Evolutionary conservation across 2,797 vertebrate species (phyloP).

Genomic region (Chelidonichthys spinosus): DNA sequence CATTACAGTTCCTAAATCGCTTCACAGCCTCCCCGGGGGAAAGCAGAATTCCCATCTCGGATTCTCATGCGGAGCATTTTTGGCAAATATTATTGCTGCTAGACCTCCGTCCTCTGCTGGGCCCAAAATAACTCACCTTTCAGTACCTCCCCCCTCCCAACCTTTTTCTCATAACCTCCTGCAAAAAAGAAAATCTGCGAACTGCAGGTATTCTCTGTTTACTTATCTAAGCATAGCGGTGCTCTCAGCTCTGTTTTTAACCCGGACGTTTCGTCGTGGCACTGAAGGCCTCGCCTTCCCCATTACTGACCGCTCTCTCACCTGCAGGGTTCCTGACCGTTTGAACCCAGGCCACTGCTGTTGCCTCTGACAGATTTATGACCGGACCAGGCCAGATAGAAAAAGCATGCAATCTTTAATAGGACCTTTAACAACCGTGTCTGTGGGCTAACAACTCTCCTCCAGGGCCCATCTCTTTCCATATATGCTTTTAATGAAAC

Average conservation of each 20-base stretch:
- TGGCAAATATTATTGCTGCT: constrained; percentile 72
- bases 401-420: constrained; percentile 57
- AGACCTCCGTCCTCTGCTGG: constrained; percentile 60
- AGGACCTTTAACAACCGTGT: constrained; percentile 58
- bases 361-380: constrained; percentile 73
- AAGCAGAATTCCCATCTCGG: constrained; percentile 75
- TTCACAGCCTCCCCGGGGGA: constrained; percentile 63
- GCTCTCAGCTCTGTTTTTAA: constrained; percentile 11
- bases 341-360: constrained; percentile 64
- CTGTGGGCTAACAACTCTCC: constrained; percentile 50
- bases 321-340: constrained; percentile 71
- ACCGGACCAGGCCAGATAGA: constrained; percentile 31
- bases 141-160: constrained; percentile 1
- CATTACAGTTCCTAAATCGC: constrained; percentile 70
- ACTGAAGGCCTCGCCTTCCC: constrained; percentile 51
- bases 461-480: constrained; percentile 55
- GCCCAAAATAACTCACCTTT: constrained; percentile 58
- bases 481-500: constrained; percentile 67
- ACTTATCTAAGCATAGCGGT: constrained; percentile 38
- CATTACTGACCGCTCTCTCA: constrained; percentile 58
- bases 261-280: constrained; percentile 14
- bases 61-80: constrained; percentile 70
- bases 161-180: constrained; percentile 33
- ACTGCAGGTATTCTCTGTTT: constrained; percentile 54
- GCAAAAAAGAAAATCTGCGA: constrained; percentile 20